Conservation (phyloP, 2,113 vertebrate genomes). For the Aleadryas rufinucha region DNA sequence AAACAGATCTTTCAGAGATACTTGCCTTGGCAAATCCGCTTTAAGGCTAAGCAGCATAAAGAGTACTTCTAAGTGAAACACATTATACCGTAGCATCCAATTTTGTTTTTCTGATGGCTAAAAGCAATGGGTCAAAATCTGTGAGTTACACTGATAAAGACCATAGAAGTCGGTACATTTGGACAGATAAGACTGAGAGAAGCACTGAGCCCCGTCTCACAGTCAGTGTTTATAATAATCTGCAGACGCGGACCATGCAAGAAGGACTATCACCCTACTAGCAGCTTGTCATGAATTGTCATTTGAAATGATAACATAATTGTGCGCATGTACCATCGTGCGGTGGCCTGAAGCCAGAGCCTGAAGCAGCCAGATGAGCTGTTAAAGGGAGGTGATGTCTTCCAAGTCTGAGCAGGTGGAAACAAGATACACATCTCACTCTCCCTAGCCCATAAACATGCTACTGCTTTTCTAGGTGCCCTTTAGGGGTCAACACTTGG, state of each 20-base stretch:
- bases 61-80: neutral
- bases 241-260: slow-evolving; percentile 63
- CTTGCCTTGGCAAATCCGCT: neutral
- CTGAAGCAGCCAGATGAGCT: slow-evolving; percentile 59
- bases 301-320: slow-evolving; percentile 55
- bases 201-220: slow-evolving; percentile 36
- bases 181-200: slow-evolving; percentile 9
- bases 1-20: neutral
- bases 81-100: neutral
- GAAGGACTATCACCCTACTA: slow-evolving; percentile 65
- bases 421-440: slow-evolving; percentile 54
- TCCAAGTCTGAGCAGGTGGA: slow-evolving; percentile 60
- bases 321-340: slow-evolving; percentile 27
- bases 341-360: slow-evolving; percentile 55
- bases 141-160: neutral
- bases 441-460: slow-evolving; percentile 10
- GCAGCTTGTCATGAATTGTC: slow-evolving; percentile 60
- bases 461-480: slow-evolving; percentile 2
- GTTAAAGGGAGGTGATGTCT: slow-evolving; percentile 59
- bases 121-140: slow-evolving; percentile 3
- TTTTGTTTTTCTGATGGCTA: neutral
- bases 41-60: neutral
- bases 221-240: slow-evolving; percentile 68
- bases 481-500: slow-evolving; percentile 9
- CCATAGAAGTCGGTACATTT: neutral